Base-by-base conservation (phyloP, 92 coral and sea anemone genomes). In the Palythoa grandiflora region DNA sequence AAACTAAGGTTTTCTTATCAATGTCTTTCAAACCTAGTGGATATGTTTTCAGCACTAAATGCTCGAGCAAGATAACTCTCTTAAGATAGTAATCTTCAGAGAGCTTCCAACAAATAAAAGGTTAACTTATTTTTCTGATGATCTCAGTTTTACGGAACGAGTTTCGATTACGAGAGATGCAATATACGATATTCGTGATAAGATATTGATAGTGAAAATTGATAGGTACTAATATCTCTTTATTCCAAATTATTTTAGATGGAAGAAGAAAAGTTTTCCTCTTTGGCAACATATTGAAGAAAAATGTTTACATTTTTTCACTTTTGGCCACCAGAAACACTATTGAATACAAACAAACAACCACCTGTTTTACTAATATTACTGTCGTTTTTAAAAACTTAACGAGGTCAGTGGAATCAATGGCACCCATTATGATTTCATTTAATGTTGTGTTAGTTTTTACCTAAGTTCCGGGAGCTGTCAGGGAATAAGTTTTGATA, bases 81-180 rank as follows among this genome's bases (percentile, higher is more conserved):
- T 4, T 39, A 21, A 36, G 21, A 78, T 28, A 28, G 16, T 13
- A 21, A 20, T 15, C 72, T 79, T 79, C 55, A 20, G 59, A 52
- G 40, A 68, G 4, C 66, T 7, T 44, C 9, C 13, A 37, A 44
- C 66, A 17, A 37, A 48, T 20, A 38, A 48, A 81, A 44, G 28
- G 6, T 63, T 35, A 10, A 66, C 20, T 48, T 66, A 21, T 19
- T 21, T 65, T 44, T 65, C 12, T 66, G 63, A 81, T 81, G 86
- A 81, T 68, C 86, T 81, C 86, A 81, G 75, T n/a, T 47, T 40
- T 11, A 68, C 76, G 75, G 86, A 66, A 81, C 86, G 75, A 37
- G 36, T 13, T 19, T 65, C 61, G 28, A 5, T 66, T 48, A 11
- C 8, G 60, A 47, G 86, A 66, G 47, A 9, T 53, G 63, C 16